Conservation (phyloP, 2,113 vertebrate species). For the Poicephalus meyeri region DNA sequence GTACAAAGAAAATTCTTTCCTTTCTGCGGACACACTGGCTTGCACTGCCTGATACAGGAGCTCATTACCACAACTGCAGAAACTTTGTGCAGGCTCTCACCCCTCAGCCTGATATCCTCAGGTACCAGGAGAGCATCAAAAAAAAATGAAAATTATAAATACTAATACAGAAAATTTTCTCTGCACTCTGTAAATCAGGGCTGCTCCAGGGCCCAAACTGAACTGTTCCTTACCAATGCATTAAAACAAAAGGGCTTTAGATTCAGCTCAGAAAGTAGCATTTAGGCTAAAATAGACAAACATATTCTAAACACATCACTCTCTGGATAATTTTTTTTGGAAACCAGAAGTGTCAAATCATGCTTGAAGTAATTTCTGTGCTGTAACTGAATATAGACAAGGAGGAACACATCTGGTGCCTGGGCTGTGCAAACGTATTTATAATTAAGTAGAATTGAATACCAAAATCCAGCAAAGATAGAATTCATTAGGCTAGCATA, state of each 20-base stretch:
- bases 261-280: not conserved
- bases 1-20: not conserved
- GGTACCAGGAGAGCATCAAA: not conserved
- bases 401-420: conserved; percentile 54
- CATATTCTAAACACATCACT: not conserved
- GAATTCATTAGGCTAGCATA: conserved; percentile 52
- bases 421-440: conserved; percentile 21
- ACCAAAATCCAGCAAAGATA: conserved; percentile 45
- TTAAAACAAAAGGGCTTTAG: not conserved
- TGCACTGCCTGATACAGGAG: not conserved
- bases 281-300: not conserved
- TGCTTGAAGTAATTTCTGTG: conserved; percentile 14
- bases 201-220: not conserved
- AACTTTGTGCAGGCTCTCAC: not conserved
- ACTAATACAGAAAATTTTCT: not conserved
- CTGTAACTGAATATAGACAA: conserved; percentile 11
- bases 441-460: conserved; percentile 49
- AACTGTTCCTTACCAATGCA: not conserved
- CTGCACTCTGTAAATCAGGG: fast-evolving
- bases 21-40: not conserved
- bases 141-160: not conserved
- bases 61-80: not conserved
- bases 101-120: not conserved
- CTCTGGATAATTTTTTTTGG: not conserved
- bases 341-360: not conserved